phyloP scores from a whole-genome alignment of 2,797 vertebrate species.

The Gambelia wislizenii region DNA sequence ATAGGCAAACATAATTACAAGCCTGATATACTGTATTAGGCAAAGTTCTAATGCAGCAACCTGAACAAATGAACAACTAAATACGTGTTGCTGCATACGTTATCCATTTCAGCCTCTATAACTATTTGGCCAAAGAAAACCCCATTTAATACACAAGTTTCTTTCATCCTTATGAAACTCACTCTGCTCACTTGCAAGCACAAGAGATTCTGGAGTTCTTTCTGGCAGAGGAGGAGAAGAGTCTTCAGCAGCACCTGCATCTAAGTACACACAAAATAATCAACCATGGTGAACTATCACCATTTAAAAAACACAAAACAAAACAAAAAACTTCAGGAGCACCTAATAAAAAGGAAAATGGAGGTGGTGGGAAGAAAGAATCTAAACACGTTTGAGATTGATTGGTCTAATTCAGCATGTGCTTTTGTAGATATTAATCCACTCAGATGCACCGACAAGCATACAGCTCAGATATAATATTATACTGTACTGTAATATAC shows the following conservation, averaged over 20 bases:
- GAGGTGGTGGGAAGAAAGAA: too few relatives aligned
- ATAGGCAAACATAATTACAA: background rate
- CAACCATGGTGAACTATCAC: constrained; percentile 35
- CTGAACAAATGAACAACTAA: background rate
- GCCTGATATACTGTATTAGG: background rate
- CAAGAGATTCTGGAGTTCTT: constrained; percentile 95
- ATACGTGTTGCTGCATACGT: too few relatives aligned
- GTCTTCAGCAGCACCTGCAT: constrained; percentile 89
- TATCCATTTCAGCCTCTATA: background rate
- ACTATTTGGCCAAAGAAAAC: background rate
- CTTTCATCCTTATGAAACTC: constrained; percentile 55
- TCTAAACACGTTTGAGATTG: too few relatives aligned
- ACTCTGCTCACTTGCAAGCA: constrained; percentile 90
- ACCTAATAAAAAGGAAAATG: background rate
- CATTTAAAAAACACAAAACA: accelerated
- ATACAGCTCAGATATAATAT: too few relatives aligned
- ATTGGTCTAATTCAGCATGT: too few relatives aligned
- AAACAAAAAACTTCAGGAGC: background rate
- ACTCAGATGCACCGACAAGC: too few relatives aligned
- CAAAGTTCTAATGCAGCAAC: background rate
- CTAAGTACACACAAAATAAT: constrained; percentile 80
- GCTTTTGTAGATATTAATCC: too few relatives aligned
- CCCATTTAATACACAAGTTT: background rate
- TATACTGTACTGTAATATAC: too few relatives aligned
- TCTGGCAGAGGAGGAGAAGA: constrained; percentile 92